These are phyloP conservation scores for Rhorus exstirpatorius DNA, from an alignment of 2,888 invertebrate genomes.

Conservation along the genomic window DNA sequence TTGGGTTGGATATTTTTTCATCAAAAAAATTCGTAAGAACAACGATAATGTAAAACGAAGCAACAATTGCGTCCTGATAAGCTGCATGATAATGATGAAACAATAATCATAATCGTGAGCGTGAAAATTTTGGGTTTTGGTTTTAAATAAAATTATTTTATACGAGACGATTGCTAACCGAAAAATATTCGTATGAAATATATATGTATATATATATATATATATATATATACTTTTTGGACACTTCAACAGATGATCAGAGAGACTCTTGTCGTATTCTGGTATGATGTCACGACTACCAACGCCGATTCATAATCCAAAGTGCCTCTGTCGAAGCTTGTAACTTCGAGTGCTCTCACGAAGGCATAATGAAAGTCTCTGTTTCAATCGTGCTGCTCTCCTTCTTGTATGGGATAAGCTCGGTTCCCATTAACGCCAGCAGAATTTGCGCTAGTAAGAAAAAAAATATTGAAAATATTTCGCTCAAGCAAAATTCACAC, in stretches of 20 bases:
- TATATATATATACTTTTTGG: slow-evolving; percentile 24
- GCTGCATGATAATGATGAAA: no score
- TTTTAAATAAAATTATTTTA: no score
- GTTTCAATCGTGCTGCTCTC: slow-evolving; percentile 78
- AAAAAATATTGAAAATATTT: slow-evolving; percentile 77
- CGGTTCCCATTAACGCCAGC: slow-evolving; percentile 76
- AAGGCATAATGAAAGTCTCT: slow-evolving; percentile 81
- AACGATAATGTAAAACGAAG: no score
- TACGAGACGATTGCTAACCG: no score
- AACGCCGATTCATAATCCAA: slow-evolving; percentile 78
- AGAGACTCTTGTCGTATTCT: slow-evolving; percentile 47
- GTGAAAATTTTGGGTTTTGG: no score
- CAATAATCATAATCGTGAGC: no score
- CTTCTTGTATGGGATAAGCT: slow-evolving; percentile 77
- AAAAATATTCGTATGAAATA: background rate
- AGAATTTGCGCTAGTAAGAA: slow-evolving; percentile 81
- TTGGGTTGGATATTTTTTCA: no score
- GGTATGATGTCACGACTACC: slow-evolving; percentile 73
- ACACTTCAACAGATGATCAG: slow-evolving; percentile 30
- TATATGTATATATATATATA: no score
- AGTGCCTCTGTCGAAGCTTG: slow-evolving; percentile 78
- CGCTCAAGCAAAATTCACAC: slow-evolving; percentile 75
- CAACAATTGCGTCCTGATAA: no score
- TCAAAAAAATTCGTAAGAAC: no score
- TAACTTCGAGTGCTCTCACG: slow-evolving; percentile 77